phyloP scores from a whole-genome alignment of 2,113 vertebrate genomes.

The Bothrops jararaca region DNA sequence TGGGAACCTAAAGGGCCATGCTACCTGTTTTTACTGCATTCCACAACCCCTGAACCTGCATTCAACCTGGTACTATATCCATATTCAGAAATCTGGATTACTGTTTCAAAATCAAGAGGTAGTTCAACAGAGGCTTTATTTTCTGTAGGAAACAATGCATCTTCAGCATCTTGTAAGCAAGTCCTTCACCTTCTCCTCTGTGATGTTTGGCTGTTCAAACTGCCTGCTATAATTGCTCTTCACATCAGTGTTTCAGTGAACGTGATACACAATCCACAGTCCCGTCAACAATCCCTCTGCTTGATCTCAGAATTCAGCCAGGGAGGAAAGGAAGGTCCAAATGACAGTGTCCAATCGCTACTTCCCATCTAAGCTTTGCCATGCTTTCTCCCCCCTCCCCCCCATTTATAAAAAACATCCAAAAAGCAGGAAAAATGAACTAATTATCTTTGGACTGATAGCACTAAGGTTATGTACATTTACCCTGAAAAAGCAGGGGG shows the following conservation, averaged over 20 bases:
- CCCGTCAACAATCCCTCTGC: background rate
- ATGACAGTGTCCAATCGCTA: background rate
- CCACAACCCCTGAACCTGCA: too few species aligned
- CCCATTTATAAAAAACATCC: background rate
- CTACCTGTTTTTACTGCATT: background rate
- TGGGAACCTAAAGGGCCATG: background rate
- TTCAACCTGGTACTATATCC: background rate
- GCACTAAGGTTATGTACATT: background rate
- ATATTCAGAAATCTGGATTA: background rate
- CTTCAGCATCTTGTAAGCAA: background rate
- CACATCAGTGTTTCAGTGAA: background rate
- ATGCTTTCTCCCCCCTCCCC: background rate
- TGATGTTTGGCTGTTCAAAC: background rate
- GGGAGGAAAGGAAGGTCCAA: background rate
- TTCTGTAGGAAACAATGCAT: background rate
- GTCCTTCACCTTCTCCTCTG: background rate
- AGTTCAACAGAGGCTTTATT: background rate
- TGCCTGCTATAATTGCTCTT: background rate
- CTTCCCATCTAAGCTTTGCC: background rate
- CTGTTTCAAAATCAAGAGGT: background rate
- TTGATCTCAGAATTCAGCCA: background rate
- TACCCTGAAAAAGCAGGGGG: background rate
- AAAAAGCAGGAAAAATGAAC: background rate
- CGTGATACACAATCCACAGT: background rate
- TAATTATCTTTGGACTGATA: background rate